Base-by-base conservation (phyloP, 2,888 invertebrate species). In the Lasioglossum figueresi region DNA sequence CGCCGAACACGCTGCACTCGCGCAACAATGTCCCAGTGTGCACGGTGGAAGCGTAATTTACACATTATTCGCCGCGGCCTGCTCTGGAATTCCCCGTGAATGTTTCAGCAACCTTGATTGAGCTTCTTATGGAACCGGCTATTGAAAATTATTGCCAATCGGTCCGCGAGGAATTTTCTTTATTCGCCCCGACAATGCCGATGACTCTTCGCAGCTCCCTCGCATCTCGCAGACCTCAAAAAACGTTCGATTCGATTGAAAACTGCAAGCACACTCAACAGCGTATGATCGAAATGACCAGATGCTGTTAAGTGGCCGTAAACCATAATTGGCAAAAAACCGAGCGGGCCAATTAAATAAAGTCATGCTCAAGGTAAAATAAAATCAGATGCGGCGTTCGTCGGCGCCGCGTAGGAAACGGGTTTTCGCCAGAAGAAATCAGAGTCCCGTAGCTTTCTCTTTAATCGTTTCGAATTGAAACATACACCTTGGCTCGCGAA, bases 391-490 rank as follows among this genome's bases (percentile, higher is more conserved):
- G 37, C 10, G 16, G 1, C 19, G 40, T 63, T 6, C 19, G 5
- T 23, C 16, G n/a, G 16, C 14, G 52, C 0, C 34, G 14, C 19
- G n/a, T 16, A 34, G n/a, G 40, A 0, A 76, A 34, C 48, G 8
- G 27, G 66, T 37, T 43, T 10, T 4, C 4, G 5, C 4, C 19
- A 40, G 27, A 34, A 77, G 59, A 52, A 74, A 59, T 43, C 66
- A 66, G 45, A 79, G 66, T 37, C 37, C 27, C 48, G 19, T 27
- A 45, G 40, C 59, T 81, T 78, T 74, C 75, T 71, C 73, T 43
- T 71, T 71, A 76, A 72, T 59, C 73, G 45, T 52, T 37, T 40
- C 43, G 56, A 74, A 52, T 72, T 45, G 82, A 88, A 83, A 83
- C 68, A 70, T 76, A 66, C 76, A 56, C 76, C 80, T 80, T 88